These are phyloP conservation scores for Drosophila setosimentum DNA, from an alignment of 2,888 invertebrate species.

Conservation along the genomic window DNA sequence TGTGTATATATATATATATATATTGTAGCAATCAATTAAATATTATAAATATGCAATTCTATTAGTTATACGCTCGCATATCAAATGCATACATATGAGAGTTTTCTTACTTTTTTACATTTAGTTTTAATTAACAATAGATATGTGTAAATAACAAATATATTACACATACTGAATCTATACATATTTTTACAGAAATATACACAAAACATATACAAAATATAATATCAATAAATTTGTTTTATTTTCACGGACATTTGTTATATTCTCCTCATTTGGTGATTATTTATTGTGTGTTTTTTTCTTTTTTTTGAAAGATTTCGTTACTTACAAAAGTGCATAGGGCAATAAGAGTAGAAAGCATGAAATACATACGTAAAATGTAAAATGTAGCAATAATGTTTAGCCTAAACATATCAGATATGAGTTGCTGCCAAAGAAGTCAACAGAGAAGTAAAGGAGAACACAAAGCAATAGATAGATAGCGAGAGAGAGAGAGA, in stretches of 20 bases:
- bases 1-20: slow-evolving; percentile 6
- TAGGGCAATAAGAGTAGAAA: slow-evolving; percentile 65
- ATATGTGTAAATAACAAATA: slow-evolving; percentile 27
- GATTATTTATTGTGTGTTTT: not conserved
- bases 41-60: slow-evolving; percentile 46
- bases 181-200: slow-evolving; percentile 60
- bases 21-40: slow-evolving; percentile 46
- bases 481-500: too few species aligned
- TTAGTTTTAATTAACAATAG: slow-evolving; percentile 46
- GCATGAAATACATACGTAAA: slow-evolving; percentile 24
- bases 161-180: slow-evolving; percentile 28
- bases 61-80: slow-evolving; percentile 64
- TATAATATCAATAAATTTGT: slow-evolving; percentile 13
- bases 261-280: slow-evolving; percentile 1
- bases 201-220: slow-evolving; percentile 33
- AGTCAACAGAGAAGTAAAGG: not conserved
- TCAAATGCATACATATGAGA: slow-evolving; percentile 57
- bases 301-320: not conserved
- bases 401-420: slow-evolving; percentile 59
- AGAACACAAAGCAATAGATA: not conserved
- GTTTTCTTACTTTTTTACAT: slow-evolving; percentile 40
- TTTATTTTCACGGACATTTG: slow-evolving; percentile 16
- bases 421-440: slow-evolving; percentile 26
- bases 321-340: slow-evolving; percentile 43
- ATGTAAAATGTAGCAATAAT: slow-evolving; percentile 43